Conservation (phyloP, 1,140 invertebrate species). For the Drosophila paulistorum region DNA sequence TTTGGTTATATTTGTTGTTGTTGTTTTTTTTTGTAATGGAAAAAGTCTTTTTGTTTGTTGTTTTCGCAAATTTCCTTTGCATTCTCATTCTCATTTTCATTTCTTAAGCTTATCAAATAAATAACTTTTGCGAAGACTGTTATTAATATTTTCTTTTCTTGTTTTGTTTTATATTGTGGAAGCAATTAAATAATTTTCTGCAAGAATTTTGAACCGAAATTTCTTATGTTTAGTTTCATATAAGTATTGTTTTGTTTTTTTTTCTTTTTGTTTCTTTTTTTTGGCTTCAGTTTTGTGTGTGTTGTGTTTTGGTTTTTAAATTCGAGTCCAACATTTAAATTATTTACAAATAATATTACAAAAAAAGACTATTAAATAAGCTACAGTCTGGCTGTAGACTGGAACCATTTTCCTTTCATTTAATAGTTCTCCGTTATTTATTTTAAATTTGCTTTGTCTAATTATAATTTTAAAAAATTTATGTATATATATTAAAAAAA, state of each 20-base stretch:
- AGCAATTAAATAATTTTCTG: conserved; percentile 60
- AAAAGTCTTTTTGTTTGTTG: conserved; percentile 51
- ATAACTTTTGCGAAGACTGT: conserved; percentile 22
- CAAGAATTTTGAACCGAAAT: conserved; percentile 17
- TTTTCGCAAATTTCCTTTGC: conserved; percentile 30
- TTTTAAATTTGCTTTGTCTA: conserved; percentile 40
- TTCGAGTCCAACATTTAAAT: conserved; percentile 79
- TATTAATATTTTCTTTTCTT: not conserved
- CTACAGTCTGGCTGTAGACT: conserved; percentile 60
- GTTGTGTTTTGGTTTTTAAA: conserved; percentile 62
- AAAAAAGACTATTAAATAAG: conserved; percentile 49
- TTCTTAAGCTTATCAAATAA: conserved; percentile 23
- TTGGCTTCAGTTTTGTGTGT: conserved; percentile 45
- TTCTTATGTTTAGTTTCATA: conserved; percentile 14
- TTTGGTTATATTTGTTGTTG: conserved; percentile 1
- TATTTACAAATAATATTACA: conserved; percentile 74
- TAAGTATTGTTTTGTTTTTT: conserved; percentile 36
- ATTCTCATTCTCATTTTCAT: conserved; percentile 32
- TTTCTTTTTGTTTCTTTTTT: conserved; percentile 49
- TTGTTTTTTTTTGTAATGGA: not conserved
- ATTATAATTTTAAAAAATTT: conserved; percentile 52
- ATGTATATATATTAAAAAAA: not conserved
- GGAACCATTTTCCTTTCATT: conserved; percentile 35
- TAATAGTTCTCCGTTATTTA: conserved; percentile 27
- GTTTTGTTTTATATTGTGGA: conserved; percentile 44